These are phyloP conservation scores for Cynoglossus semilaevis DNA, from an alignment of 2,113 vertebrate species.

Conservation along the genomic window DNA sequence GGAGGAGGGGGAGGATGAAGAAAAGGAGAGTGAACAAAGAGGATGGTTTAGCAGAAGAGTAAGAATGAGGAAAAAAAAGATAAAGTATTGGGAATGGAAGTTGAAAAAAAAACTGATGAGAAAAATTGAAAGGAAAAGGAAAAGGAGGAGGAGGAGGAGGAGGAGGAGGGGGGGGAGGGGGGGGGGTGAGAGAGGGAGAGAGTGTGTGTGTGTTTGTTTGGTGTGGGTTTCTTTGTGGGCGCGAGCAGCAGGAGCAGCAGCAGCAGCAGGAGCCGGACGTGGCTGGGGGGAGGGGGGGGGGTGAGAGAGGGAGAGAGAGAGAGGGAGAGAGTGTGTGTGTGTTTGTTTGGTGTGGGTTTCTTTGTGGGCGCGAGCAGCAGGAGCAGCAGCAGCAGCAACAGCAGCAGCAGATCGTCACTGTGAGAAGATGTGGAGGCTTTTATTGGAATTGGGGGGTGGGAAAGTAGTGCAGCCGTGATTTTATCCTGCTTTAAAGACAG, in stretches of 20 bases:
- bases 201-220: conserved; percentile 3
- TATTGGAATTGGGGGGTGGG: conserved; percentile 61
- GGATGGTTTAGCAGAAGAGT: background rate
- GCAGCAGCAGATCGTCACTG: conserved; percentile 11
- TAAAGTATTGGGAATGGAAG: conserved; percentile 4
- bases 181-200: background rate
- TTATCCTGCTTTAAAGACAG: conserved; percentile 39
- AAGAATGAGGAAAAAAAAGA: background rate
- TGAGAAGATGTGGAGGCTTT: conserved; percentile 41
- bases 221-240: conserved; percentile 47
- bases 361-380: conserved; percentile 62
- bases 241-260: too few species aligned
- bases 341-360: conserved; percentile 13
- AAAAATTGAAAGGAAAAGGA: background rate
- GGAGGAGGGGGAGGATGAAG: too few species aligned
- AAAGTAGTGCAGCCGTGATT: conserved; percentile 44
- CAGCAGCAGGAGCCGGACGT: too few species aligned
- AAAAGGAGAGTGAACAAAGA: conserved; percentile 31
- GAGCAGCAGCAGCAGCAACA: too few species aligned
- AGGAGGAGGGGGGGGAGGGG: background rate
- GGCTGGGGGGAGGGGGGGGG: too few species aligned
- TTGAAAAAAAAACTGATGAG: background rate
- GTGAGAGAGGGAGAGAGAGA: conserved; percentile 5
- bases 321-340: background rate
- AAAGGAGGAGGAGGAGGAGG: background rate